Conservation (phyloP, 2,113 vertebrate species). For the Lamprologus lemairii region DNA sequence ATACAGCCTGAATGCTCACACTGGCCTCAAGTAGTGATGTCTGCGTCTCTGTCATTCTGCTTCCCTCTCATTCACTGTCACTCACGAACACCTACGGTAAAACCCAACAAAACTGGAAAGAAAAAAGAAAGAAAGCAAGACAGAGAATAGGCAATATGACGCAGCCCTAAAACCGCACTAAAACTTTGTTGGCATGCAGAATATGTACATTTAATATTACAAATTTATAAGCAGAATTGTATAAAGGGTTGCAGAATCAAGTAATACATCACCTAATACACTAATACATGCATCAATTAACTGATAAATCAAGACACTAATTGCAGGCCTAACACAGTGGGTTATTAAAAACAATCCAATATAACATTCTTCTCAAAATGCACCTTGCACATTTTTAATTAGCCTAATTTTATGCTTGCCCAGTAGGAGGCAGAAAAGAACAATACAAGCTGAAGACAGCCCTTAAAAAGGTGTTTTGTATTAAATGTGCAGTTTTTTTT, state of each 20-base stretch:
- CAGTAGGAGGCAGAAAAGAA: not conserved
- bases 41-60: not conserved
- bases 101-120: not conserved
- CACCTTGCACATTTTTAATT: not conserved
- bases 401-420: not conserved
- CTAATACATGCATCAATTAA: not conserved
- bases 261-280: not conserved
- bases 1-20: not conserved
- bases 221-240: not conserved
- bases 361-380: not conserved
- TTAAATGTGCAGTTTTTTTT: not conserved
- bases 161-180: not conserved
- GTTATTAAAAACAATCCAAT: not conserved
- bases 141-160: not conserved
- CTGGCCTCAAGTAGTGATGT: not conserved
- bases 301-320: not conserved
- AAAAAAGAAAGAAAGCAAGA: not conserved
- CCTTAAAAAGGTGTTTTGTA: not conserved
- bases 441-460: not conserved
- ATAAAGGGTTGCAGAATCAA: not conserved
- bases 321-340: not conserved
- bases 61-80: constrained; percentile 11
- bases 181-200: not conserved
- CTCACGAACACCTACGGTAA: constrained; percentile 11
- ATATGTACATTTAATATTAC: not conserved